A percentile compares a stretch with the other conserved stretches of the same genome.
phyloP scores from a whole-genome alignment of 2,113 vertebrate genomes.

The Osmerus eperlanus region DNA sequence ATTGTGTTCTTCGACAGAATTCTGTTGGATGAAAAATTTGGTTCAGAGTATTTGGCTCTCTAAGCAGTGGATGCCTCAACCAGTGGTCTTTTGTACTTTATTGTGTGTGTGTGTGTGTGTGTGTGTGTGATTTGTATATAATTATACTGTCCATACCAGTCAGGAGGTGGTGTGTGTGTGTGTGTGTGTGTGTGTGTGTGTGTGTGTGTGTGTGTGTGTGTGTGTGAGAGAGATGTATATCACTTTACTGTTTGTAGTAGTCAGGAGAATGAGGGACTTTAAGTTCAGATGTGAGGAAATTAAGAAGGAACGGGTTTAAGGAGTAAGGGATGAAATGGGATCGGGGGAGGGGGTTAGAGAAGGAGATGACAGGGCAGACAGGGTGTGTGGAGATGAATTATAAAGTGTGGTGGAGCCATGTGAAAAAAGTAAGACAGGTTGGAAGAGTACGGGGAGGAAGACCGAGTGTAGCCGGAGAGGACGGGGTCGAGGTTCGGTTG shows the following conservation, averaged over 20 bases:
- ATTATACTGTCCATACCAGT: too few species aligned
- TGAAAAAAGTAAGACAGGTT: too few species aligned
- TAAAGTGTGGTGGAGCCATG: too few species aligned
- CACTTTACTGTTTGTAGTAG: slow-evolving; percentile 17
- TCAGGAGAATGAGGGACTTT: background rate
- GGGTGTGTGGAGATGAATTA: too few species aligned
- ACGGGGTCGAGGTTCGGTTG: too few species aligned
- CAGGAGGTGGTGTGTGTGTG: slow-evolving; percentile 20
- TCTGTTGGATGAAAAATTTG: slow-evolving; percentile 48
- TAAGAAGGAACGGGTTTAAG: slow-evolving; percentile 5
- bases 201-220: slow-evolving; percentile 34
- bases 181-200: slow-evolving; percentile 25
- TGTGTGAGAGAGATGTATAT: slow-evolving; percentile 40
- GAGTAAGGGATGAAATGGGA: background rate
- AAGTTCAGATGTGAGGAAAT: background rate
- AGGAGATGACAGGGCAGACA: background rate
- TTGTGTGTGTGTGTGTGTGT: too few species aligned
- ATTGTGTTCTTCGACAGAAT: slow-evolving; percentile 55
- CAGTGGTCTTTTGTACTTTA: slow-evolving; percentile 40
- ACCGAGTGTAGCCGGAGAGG: background rate
- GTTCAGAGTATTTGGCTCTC: slow-evolving; percentile 58
- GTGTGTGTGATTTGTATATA: too few species aligned
- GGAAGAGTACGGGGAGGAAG: too few species aligned
- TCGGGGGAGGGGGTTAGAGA: background rate
- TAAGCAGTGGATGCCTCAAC: slow-evolving; percentile 56